Conservation (phyloP, 2,113 vertebrate species). For the Toxotes jaculatrix region DNA sequence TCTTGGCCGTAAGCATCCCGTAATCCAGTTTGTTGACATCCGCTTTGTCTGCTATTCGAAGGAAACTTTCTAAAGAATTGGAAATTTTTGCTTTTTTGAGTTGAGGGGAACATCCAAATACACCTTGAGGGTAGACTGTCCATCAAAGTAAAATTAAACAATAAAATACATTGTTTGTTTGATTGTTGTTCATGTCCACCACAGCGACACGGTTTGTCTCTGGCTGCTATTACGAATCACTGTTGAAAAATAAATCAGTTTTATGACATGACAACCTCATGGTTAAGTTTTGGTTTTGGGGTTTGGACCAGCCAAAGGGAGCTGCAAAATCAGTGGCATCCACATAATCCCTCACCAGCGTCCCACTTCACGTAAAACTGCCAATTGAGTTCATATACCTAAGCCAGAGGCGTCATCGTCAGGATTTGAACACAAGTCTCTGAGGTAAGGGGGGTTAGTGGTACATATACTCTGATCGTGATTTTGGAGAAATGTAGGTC, state of each 20-base stretch:
- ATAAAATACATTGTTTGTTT: background rate
- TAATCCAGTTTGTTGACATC: constrained; percentile 7
- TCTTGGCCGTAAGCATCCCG: background rate
- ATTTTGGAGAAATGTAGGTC: background rate
- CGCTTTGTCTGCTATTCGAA: background rate
- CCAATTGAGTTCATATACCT: background rate
- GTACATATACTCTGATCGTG: background rate
- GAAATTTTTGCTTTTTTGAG: background rate
- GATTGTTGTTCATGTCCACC: no score
- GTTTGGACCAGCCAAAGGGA: background rate
- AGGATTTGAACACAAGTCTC: background rate
- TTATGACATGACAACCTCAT: background rate
- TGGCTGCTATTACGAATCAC: no score
- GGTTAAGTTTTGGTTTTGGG: background rate
- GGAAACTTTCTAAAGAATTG: background rate
- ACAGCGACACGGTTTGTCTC: background rate
- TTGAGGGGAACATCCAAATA: background rate
- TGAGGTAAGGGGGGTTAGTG: background rate
- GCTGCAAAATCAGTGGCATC: background rate
- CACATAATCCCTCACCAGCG: background rate
- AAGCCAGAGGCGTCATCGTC: background rate
- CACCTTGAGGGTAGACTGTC: background rate
- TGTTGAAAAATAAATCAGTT: background rate
- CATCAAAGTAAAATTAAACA: background rate
- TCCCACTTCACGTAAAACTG: background rate